Percentiles rank a stretch among this genome's conserved stretches.
Evolutionary conservation across 2,797 vertebrate species (phyloP).

Genomic region (Siniperca scherzeri): DNA sequence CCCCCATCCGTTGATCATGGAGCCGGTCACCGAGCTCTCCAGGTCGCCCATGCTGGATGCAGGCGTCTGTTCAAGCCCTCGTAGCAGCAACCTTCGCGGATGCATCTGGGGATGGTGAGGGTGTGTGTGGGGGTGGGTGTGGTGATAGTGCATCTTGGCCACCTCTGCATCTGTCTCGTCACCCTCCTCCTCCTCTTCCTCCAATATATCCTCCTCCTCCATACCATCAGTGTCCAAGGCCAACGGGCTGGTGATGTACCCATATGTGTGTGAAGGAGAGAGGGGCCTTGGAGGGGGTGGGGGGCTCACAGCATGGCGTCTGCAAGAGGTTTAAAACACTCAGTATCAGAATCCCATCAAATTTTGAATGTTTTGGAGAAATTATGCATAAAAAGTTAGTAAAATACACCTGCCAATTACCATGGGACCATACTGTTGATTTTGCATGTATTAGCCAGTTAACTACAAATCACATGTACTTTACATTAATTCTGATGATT

Average conservation of each 20-base stretch:
- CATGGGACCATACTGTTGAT: background rate
- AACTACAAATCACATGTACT: background rate
- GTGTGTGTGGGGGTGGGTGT: slow-evolving; percentile 78
- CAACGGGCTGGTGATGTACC: slow-evolving; percentile 95
- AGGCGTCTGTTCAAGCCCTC: slow-evolving; percentile 96
- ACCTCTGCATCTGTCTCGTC: slow-evolving; percentile 95
- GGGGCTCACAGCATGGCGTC: slow-evolving; percentile 93
- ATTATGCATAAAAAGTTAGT: background rate
- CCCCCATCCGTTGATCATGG: slow-evolving; percentile 99
- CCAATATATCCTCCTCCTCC: slow-evolving; percentile 92
- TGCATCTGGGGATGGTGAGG: slow-evolving; percentile 85
- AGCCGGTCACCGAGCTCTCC: slow-evolving; percentile 98
- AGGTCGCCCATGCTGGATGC: slow-evolving; percentile 97
- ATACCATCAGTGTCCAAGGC: slow-evolving; percentile 95
- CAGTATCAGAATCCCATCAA: slow-evolving; percentile 10
- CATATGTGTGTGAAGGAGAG: slow-evolving; percentile 96
- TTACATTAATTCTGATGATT: background rate
- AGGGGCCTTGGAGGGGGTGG: slow-evolving; percentile 92
- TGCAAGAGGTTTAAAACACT: slow-evolving; percentile 59
- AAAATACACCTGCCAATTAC: background rate
- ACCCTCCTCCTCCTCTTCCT: slow-evolving; percentile 93
- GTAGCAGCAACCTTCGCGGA: slow-evolving; percentile 91
- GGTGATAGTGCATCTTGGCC: slow-evolving; percentile 92
- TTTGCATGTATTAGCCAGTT: slow-evolving; percentile 6
- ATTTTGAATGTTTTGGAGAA: slow-evolving; percentile 15